A percentile compares a stretch with the other conserved stretches of the same genome.
phyloP scores from a whole-genome alignment of 2,888 invertebrate genomes.

The Eupithecia tripunctaria region DNA sequence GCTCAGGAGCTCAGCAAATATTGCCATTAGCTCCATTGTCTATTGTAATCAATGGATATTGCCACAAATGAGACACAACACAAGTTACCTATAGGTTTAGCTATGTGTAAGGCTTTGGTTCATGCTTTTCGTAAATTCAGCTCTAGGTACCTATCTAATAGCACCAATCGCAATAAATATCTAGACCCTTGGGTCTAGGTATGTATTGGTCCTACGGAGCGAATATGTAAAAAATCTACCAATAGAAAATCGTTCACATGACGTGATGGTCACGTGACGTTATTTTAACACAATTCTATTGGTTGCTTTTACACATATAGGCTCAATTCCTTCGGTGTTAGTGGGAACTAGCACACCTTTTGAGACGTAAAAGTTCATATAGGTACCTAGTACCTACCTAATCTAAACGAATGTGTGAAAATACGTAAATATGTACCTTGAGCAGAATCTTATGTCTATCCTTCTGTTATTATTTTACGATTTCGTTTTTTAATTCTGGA shows the following conservation, averaged over 20 bases:
- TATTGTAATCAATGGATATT: conserved; percentile 35
- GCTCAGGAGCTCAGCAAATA: conserved; percentile 48
- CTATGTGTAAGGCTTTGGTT: neutral
- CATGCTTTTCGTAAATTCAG: neutral
- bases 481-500: neutral
- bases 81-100: neutral
- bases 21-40: conserved; percentile 40
- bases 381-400: too few species aligned
- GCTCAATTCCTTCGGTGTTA: neutral
- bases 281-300: neutral
- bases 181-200: too few species aligned
- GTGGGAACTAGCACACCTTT: neutral
- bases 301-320: neutral
- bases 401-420: too few species aligned
- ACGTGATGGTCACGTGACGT: neutral
- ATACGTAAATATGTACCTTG: neutral
- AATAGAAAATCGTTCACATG: neutral
- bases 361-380: too few species aligned
- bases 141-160: neutral
- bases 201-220: neutral
- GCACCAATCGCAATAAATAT: neutral
- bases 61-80: conserved; percentile 20
- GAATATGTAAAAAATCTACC: neutral
- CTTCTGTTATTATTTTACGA: neutral
- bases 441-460: neutral